phyloP scores from a whole-genome alignment of 37 sponge, comb jelly and placozoan genomes.

The Axinella damicornis region DNA sequence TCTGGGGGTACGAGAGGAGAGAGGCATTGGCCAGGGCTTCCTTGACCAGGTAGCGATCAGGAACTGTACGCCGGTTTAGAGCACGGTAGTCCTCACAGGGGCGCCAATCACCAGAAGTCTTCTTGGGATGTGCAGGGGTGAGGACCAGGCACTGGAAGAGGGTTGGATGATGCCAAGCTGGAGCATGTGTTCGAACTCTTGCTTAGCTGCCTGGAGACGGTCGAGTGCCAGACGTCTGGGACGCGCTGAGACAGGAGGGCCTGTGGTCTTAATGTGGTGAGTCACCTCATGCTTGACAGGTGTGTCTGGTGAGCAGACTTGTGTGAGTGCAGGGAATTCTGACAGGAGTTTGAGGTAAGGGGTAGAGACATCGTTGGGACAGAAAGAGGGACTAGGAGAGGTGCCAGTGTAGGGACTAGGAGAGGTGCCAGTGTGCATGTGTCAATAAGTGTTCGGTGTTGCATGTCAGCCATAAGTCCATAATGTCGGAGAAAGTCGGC shows the following conservation, averaged over 20 bases:
- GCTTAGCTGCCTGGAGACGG: slow-evolving; percentile 32
- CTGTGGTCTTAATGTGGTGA: slow-evolving; percentile 47
- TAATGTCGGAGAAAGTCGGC: slow-evolving; percentile 61
- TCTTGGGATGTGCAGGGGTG: slow-evolving; percentile 75
- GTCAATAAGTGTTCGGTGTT: slow-evolving; percentile 28
- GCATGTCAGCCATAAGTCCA: slow-evolving; percentile 56
- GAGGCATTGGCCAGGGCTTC: slow-evolving; percentile 53
- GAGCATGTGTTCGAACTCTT: slow-evolving; percentile 82
- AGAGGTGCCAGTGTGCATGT: not conserved
- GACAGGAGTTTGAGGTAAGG: slow-evolving; percentile 16
- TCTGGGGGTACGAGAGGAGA: slow-evolving; percentile 46
- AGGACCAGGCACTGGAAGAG: slow-evolving; percentile 67
- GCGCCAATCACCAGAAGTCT: slow-evolving; percentile 59
- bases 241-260: slow-evolving; percentile 36
- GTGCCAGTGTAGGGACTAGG: not conserved
- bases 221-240: slow-evolving; percentile 41
- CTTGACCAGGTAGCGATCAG: slow-evolving; percentile 59
- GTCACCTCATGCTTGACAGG: slow-evolving; percentile 21
- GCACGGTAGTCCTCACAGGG: slow-evolving; percentile 68
- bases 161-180: slow-evolving; percentile 55
- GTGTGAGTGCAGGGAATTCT: slow-evolving; percentile 46
- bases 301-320: slow-evolving; percentile 14
- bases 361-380: slow-evolving; percentile 5
- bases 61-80: slow-evolving; percentile 19
- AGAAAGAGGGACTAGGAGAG: slow-evolving; percentile 21